Conservation (phyloP, 2,888 invertebrate species). For the Liopterus haemorrhoidalis region DNA sequence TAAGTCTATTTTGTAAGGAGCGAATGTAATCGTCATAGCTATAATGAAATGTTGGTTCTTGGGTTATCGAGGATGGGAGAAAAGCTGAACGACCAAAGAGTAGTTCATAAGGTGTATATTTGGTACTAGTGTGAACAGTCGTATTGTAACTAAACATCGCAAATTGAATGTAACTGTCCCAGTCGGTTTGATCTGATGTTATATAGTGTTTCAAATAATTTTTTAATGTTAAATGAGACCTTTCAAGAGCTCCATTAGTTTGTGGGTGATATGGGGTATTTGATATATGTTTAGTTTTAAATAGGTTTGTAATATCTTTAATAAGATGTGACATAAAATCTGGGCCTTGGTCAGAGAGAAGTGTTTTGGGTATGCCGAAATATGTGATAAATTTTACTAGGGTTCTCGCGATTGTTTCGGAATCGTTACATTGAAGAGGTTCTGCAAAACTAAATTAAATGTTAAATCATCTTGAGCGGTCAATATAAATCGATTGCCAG, state of each 20-base stretch:
- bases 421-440: conserved; percentile 35
- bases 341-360: conserved; percentile 28
- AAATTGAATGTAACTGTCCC: conserved; percentile 36
- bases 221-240: conserved; percentile 36
- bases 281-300: conserved; percentile 34
- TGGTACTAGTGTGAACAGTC: conserved; percentile 33
- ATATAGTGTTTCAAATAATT: conserved; percentile 37
- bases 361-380: conserved; percentile 34
- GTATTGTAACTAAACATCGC: conserved; percentile 36
- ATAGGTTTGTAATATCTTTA: conserved; percentile 32
- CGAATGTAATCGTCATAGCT: conserved; percentile 28
- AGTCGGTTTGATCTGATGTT: conserved; percentile 33
- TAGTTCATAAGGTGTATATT: conserved; percentile 35
- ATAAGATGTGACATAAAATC: conserved; percentile 3
- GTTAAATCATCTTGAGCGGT: conserved; percentile 37
- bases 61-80: conserved; percentile 7
- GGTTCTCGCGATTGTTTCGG: conserved; percentile 33
- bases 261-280: conserved; percentile 36
- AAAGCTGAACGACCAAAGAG: conserved; percentile 22
- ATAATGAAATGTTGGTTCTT: conserved; percentile 32
- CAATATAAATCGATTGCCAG: conserved; percentile 25
- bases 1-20: conserved; percentile 1
- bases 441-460: conserved; percentile 36
- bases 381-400: conserved; percentile 31
- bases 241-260: conserved; percentile 36